Percentiles rank a stretch among this genome's conserved stretches.
These are phyloP conservation scores for Hecatera dysodea DNA, from an alignment of 2,888 invertebrate species.

Conservation along the genomic window DNA sequence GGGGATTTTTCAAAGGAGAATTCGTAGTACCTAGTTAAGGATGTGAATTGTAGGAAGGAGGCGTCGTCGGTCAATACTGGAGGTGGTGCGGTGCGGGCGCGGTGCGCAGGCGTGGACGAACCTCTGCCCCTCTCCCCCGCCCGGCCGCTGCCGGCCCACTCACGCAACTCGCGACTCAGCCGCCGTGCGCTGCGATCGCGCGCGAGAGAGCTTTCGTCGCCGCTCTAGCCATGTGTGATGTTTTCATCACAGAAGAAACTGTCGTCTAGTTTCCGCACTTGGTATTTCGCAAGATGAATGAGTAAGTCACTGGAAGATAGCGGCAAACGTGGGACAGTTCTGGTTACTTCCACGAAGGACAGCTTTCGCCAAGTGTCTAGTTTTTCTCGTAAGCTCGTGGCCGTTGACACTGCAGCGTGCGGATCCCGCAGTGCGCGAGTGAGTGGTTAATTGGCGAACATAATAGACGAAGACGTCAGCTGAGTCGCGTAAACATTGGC, in stretches of 20 bases:
- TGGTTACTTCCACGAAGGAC: slow-evolving; percentile 71
- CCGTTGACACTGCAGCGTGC: slow-evolving; percentile 90
- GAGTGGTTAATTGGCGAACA: slow-evolving; percentile 89
- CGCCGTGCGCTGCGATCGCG: slow-evolving; percentile 89
- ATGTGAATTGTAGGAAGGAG: slow-evolving; percentile 90
- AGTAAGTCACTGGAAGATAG: slow-evolving; percentile 71
- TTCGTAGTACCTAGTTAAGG: slow-evolving; percentile 89
- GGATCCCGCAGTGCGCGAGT: slow-evolving; percentile 90
- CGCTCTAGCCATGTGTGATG: slow-evolving; percentile 88
- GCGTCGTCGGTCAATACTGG: slow-evolving; percentile 91
- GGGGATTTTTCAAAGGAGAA: slow-evolving; percentile 89
- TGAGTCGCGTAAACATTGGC: slow-evolving; percentile 89
- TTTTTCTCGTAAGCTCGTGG: slow-evolving; percentile 88
- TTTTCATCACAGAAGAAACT: slow-evolving; percentile 86
- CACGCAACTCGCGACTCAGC: slow-evolving; percentile 89
- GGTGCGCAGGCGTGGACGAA: slow-evolving; percentile 85
- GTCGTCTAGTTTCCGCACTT: slow-evolving; percentile 78
- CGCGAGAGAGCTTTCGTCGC: slow-evolving; percentile 79
- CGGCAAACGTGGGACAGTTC: slow-evolving; percentile 67
- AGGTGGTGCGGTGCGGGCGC: slow-evolving; percentile 88
- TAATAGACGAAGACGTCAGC: slow-evolving; percentile 84
- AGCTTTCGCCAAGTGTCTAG: slow-evolving; percentile 86
- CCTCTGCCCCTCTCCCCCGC: slow-evolving; percentile 70
- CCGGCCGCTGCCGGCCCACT: slow-evolving; percentile 79
- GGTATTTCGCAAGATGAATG: slow-evolving; percentile 78